phyloP scores from a whole-genome alignment of 2,888 invertebrate genomes.

The Dynastes grantii region DNA sequence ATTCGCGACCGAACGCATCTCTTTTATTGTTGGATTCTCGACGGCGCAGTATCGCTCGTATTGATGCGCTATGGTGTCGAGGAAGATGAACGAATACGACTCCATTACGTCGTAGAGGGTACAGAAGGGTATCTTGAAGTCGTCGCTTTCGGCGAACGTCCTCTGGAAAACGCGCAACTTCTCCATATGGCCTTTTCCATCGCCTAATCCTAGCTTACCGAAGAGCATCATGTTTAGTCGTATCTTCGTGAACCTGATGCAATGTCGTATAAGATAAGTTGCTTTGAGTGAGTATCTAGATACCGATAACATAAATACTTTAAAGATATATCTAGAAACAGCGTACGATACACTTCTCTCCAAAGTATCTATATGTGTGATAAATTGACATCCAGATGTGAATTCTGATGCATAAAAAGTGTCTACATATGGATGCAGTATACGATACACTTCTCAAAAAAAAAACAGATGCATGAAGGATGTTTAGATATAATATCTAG shows the following conservation, averaged over 20 bases:
- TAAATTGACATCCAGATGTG: too few relatives aligned
- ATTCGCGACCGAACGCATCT: neutral
- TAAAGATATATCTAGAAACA: too few relatives aligned
- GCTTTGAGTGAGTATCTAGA: too few relatives aligned
- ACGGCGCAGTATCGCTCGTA: constrained; percentile 2
- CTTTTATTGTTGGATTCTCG: neutral
- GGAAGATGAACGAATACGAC: constrained; percentile 49
- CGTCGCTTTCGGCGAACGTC: constrained; percentile 3
- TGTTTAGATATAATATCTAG: too few relatives aligned
- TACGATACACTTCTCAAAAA: too few relatives aligned
- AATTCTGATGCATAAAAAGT: too few relatives aligned
- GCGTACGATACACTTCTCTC: too few relatives aligned
- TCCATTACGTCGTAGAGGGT: constrained; percentile 41
- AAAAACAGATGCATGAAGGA: too few relatives aligned
- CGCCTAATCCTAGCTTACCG: constrained; percentile 39
- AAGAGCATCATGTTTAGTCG: constrained; percentile 47
- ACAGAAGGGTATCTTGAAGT: constrained; percentile 37
- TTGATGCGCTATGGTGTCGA: constrained; percentile 8
- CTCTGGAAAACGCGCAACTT: constrained; percentile 38
- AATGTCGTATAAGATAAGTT: too few relatives aligned
- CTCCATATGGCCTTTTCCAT: constrained; percentile 40
- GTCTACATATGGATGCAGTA: too few relatives aligned
- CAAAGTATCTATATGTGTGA: too few relatives aligned
- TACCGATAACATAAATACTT: too few relatives aligned
- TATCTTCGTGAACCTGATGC: constrained; percentile 1